Conservation (phyloP, 2,888 invertebrate species). For the Melieria picta region DNA sequence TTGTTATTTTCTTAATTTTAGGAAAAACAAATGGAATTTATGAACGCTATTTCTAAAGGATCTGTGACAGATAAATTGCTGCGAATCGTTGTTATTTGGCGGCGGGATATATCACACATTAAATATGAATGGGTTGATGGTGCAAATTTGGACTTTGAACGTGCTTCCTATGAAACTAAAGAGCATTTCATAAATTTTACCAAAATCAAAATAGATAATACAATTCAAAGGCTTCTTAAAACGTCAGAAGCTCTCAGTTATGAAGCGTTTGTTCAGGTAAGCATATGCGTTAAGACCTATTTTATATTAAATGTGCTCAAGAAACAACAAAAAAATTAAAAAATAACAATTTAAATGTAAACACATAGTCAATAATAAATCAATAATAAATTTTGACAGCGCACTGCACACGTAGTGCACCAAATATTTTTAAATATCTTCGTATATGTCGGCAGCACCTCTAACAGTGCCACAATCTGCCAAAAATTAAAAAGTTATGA, state of each 20-base stretch:
- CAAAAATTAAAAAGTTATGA: too few species aligned
- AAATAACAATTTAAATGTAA: too few species aligned
- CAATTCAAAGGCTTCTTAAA: conserved; percentile 76
- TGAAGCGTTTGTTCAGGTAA: conserved; percentile 81
- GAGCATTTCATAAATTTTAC: conserved; percentile 75
- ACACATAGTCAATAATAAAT: too few species aligned
- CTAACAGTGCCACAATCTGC: too few species aligned
- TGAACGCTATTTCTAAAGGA: conserved; percentile 71
- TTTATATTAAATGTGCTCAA: background rate
- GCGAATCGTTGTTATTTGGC: conserved; percentile 89
- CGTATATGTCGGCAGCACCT: too few species aligned
- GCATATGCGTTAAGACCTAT: background rate
- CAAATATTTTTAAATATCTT: too few species aligned
- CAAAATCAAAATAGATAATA: conserved; percentile 76
- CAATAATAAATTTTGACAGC: too few species aligned
- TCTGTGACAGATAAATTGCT: conserved; percentile 73
- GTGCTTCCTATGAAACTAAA: conserved; percentile 61
- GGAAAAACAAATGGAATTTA: conserved; percentile 79
- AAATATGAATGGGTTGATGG: conserved; percentile 87
- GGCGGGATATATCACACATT: conserved; percentile 83
- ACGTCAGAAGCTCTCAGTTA: conserved; percentile 80
- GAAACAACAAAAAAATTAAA: background rate
- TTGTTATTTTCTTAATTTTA: conserved; percentile 33
- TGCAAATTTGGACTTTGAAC: conserved; percentile 55
- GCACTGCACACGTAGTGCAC: too few species aligned